Conservation (phyloP, 2,113 vertebrate species). For the Xiphorhynchus elegans region DNA sequence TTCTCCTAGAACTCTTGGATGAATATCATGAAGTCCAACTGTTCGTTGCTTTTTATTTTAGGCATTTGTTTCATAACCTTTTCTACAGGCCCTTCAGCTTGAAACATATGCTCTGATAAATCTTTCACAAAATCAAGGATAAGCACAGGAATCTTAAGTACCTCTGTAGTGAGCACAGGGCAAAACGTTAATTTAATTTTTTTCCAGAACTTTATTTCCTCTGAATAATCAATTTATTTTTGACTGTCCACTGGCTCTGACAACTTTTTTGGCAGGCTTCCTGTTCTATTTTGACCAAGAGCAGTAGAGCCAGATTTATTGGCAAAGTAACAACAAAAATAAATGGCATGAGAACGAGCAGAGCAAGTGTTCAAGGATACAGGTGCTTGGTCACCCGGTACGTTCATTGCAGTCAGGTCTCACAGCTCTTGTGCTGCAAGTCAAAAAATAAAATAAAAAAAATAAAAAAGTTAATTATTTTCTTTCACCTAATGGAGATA, state of each 20-base stretch:
- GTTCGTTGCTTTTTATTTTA: background rate
- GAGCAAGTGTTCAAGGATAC: background rate
- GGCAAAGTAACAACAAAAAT: background rate
- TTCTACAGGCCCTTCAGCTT: background rate
- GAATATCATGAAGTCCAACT: background rate
- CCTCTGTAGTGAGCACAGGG: background rate
- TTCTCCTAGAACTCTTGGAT: background rate
- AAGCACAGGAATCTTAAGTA: background rate
- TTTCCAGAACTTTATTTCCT: background rate
- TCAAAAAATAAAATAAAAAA: background rate
- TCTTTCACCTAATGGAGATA: background rate
- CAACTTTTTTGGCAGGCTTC: background rate
- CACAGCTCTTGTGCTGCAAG: background rate
- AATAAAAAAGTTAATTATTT: background rate
- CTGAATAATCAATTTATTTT: background rate
- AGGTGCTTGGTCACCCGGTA: background rate
- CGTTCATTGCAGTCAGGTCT: background rate
- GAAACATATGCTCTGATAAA: background rate
- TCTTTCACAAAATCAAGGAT: background rate
- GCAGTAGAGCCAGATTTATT: background rate
- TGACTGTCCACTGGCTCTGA: background rate
- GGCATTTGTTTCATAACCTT: background rate
- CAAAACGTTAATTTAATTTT: background rate
- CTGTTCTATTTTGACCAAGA: background rate
- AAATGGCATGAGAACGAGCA: accelerated